These are phyloP conservation scores for Squalus acanthias DNA, from an alignment of 2,797 vertebrate species.

Conservation along the genomic window DNA sequence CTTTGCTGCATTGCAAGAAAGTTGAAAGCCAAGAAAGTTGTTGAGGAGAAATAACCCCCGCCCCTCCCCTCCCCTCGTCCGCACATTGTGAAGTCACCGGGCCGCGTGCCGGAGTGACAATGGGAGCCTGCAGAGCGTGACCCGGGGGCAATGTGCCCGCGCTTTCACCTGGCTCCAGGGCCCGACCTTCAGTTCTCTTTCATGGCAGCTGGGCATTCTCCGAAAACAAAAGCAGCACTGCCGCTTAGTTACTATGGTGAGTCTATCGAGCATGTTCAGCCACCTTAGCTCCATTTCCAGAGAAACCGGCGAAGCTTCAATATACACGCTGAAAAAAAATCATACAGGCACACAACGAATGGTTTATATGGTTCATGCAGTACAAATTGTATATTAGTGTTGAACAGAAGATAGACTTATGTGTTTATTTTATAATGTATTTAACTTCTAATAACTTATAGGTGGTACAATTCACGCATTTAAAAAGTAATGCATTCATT, in stretches of 20 bases:
- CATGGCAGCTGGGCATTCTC: background rate
- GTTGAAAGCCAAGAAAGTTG: background rate
- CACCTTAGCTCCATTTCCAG: background rate
- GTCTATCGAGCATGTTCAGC: background rate
- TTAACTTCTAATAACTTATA: background rate
- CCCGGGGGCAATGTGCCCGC: background rate
- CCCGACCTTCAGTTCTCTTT: background rate
- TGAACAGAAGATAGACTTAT: background rate
- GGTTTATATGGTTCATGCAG: background rate
- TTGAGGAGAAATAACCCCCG: background rate
- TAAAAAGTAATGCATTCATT: background rate
- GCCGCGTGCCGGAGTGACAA: background rate
- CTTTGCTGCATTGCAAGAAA: background rate
- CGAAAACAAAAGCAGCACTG: no score
- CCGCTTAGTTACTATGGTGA: background rate
- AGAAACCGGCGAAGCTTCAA: background rate
- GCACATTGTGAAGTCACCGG: conserved; percentile 12
- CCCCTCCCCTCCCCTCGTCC: background rate
- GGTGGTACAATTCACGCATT: background rate
- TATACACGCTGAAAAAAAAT: background rate
- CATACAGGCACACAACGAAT: background rate
- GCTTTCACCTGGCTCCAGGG: background rate
- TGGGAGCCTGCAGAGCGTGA: background rate
- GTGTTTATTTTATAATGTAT: background rate
- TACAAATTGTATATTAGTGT: background rate